phyloP scores from a whole-genome alignment of 92 coral and sea anemone species.

The Meandrina meandrites region DNA sequence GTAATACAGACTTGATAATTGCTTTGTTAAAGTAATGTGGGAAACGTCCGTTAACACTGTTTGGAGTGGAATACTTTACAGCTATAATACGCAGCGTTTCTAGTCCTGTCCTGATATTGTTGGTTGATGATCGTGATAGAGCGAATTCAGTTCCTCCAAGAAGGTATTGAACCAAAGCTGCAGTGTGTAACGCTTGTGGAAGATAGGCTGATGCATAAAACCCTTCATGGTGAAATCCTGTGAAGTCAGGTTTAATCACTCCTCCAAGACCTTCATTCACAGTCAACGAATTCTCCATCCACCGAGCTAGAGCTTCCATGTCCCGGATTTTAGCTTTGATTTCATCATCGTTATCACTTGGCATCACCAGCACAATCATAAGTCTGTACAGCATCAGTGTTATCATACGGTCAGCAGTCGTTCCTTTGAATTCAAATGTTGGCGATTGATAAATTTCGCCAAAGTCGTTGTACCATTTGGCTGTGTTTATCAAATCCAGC shows the following conservation, averaged over 20 bases:
- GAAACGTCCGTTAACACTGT: constrained; percentile 58
- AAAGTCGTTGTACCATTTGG: constrained; percentile 81
- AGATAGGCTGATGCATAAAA: constrained; percentile 54
- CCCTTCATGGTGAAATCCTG: constrained; percentile 62
- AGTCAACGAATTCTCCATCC: no score
- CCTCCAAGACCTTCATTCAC: constrained; percentile 72
- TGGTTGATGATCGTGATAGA: constrained; percentile 7
- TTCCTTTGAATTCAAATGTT: constrained; percentile 55
- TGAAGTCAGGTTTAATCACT: constrained; percentile 73
- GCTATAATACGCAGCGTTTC: constrained; percentile 52
- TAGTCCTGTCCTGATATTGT: constrained; percentile 60
- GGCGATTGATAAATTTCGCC: constrained; percentile 70
- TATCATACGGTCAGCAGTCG: constrained; percentile 79
- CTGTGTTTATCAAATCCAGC: constrained; percentile 42
- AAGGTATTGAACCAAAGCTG: constrained; percentile 56
- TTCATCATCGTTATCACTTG: constrained; percentile 24
- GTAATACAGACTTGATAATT: constrained; percentile 22
- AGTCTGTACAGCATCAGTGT: constrained; percentile 67
- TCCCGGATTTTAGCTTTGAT: constrained; percentile 56
- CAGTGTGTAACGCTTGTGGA: constrained; percentile 65
- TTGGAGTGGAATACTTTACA: constrained; percentile 70
- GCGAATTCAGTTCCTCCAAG: constrained; percentile 56
- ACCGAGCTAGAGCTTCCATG: constrained; percentile 45
- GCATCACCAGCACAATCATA: constrained; percentile 62
- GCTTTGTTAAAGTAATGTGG: constrained; percentile 41